A percentile compares a stretch with the other conserved stretches of the same genome.
phyloP scores from a whole-genome alignment of 1,140 invertebrate species.

The Paracyclopina nana region DNA sequence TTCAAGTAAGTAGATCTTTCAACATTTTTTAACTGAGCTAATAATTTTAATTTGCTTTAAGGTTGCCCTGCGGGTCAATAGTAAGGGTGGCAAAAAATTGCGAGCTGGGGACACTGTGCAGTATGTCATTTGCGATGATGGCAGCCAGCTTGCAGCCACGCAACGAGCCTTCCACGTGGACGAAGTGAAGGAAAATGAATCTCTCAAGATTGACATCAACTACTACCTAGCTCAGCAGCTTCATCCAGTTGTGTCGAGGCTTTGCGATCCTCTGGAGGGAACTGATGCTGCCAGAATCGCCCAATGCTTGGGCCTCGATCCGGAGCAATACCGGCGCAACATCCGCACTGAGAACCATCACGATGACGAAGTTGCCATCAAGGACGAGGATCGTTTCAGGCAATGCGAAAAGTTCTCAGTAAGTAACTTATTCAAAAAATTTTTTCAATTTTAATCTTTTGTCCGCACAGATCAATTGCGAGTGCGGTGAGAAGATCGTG shows the following conservation, averaged over 20 bases:
- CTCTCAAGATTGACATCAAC: constrained; percentile 48
- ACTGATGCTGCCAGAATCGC: constrained; percentile 74
- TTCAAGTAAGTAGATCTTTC: too few species aligned
- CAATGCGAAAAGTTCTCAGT: constrained; percentile 1
- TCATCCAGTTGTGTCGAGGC: constrained; percentile 74
- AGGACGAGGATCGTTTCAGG: constrained; percentile 24
- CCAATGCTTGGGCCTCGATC: constrained; percentile 39
- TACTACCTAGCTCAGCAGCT: constrained; percentile 75
- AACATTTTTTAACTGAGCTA: too few species aligned
- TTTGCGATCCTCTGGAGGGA: constrained; percentile 87
- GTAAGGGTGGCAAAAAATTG: constrained; percentile 44
- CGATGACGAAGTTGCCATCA: constrained; percentile 15
- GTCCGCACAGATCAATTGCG: neutral
- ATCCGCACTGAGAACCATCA: neutral
- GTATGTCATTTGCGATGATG: constrained; percentile 86
- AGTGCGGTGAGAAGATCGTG: constrained; percentile 14
- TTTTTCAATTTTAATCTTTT: neutral
- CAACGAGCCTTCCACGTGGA: constrained; percentile 86
- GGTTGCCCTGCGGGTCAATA: constrained; percentile 63
- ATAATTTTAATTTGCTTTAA: too few species aligned
- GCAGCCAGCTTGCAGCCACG: constrained; percentile 49
- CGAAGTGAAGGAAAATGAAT: constrained; percentile 49
- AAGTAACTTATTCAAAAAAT: neutral
- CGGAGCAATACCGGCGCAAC: constrained; percentile 17
- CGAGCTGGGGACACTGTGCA: constrained; percentile 82